Percentiles rank a stretch among this genome's conserved stretches.
Conservation (phyloP, 2,797 vertebrate species). For the Platyrinchus mystaceus region DNA sequence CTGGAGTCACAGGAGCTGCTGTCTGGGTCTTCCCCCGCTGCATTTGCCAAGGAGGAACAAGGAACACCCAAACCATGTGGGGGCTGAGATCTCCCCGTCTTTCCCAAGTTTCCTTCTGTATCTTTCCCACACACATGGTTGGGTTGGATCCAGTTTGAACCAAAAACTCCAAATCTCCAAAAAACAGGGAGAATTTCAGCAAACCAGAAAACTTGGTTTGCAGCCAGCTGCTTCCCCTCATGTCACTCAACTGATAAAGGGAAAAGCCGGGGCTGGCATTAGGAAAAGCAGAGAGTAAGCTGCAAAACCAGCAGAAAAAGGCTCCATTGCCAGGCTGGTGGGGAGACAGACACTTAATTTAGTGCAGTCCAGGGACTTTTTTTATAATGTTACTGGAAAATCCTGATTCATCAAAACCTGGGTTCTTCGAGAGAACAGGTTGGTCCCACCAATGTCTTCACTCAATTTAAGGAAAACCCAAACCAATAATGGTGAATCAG, state of each 20-base stretch:
- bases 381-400: conserved; percentile 6
- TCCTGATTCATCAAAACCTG: conserved; percentile 9
- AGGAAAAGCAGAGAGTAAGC: conserved; percentile 15
- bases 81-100: not conserved
- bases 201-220: conserved; percentile 31
- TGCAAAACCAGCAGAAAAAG: conserved; percentile 57
- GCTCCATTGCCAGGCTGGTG: conserved; percentile 1
- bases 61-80: rapidly evolving
- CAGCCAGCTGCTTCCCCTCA: conserved; percentile 39
- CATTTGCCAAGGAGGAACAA: not conserved
- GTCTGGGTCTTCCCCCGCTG: rapidly evolving
- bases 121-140: not conserved
- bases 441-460: not conserved
- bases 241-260: conserved; percentile 55
- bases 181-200: conserved; percentile 29
- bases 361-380: conserved; percentile 3
- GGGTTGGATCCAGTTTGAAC: conserved; percentile 32
- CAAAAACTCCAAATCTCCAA: conserved; percentile 31
- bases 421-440: not conserved
- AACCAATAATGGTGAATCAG: not conserved
- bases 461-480: not conserved
- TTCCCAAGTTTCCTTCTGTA: not conserved
- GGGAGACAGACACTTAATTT: conserved; percentile 14
- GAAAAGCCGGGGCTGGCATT: conserved; percentile 41
- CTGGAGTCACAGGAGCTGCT: rapidly evolving